These are phyloP conservation scores for Ormyrus nitidulus DNA, from an alignment of 2,888 invertebrate genomes.

Conservation along the genomic window DNA sequence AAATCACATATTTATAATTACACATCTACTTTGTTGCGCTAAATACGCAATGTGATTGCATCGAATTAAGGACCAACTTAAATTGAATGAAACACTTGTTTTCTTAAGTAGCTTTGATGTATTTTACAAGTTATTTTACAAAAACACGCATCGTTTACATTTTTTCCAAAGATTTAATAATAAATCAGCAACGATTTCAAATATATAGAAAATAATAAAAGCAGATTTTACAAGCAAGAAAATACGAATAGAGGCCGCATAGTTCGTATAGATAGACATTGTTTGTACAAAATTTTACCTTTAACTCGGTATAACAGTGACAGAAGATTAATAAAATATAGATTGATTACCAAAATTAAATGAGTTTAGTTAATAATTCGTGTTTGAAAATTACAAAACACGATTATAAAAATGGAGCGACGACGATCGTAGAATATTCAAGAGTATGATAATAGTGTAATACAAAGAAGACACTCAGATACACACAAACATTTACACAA, in stretches of 20 bases:
- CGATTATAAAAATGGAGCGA: slow-evolving; percentile 54
- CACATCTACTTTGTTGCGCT: slow-evolving; percentile 25
- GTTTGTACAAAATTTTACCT: slow-evolving; percentile 52
- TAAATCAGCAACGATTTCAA: slow-evolving; percentile 16
- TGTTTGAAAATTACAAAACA: slow-evolving; percentile 27
- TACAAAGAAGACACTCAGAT: slow-evolving; percentile 17
- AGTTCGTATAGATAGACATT: slow-evolving; percentile 43
- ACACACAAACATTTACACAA: slow-evolving; percentile 63
- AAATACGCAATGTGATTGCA: slow-evolving; percentile 44
- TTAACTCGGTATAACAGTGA: slow-evolving; percentile 30
- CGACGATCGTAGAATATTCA: slow-evolving; percentile 56
- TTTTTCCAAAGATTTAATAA: slow-evolving; percentile 22
- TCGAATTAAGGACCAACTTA: slow-evolving; percentile 50
- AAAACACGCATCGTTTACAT: slow-evolving; percentile 2
- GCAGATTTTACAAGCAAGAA: slow-evolving; percentile 24
- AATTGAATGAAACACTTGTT: slow-evolving; percentile 31
- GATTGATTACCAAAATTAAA: slow-evolving; percentile 39
- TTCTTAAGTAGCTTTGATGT: slow-evolving; percentile 30
- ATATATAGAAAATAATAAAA: neutral
- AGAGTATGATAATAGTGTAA: slow-evolving; percentile 30
- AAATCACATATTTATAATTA: slow-evolving; percentile 34
- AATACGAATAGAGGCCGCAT: slow-evolving; percentile 34
- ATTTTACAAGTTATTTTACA: slow-evolving; percentile 41
- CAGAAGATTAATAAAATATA: slow-evolving; percentile 25
- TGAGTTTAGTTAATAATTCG: slow-evolving; percentile 26